phyloP scores from a whole-genome alignment of 2,113 vertebrate genomes.

The Cryptomyrus ogoouensis region DNA sequence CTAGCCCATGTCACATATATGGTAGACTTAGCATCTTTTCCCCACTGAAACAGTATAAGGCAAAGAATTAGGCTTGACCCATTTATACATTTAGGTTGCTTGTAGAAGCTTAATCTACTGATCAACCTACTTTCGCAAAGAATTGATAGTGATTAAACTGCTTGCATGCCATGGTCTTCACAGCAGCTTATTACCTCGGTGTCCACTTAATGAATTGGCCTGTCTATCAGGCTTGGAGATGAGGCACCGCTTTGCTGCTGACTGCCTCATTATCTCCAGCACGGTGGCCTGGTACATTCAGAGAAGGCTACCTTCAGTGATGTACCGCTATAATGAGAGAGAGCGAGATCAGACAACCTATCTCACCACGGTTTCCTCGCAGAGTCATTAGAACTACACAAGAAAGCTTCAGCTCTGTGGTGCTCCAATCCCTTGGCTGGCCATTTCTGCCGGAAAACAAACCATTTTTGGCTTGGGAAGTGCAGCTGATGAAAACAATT shows the following conservation, averaged over 20 bases:
- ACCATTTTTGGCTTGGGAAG: background rate
- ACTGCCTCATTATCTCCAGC: background rate
- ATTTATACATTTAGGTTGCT: background rate
- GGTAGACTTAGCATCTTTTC: background rate
- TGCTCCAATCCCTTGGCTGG: background rate
- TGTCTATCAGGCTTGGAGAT: background rate
- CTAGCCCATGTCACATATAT: background rate
- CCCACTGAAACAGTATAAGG: background rate
- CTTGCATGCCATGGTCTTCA: constrained; percentile 8
- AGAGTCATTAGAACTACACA: background rate
- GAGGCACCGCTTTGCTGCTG: background rate
- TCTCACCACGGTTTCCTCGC: background rate
- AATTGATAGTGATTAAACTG: background rate
- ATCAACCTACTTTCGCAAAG: background rate
- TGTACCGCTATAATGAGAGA: background rate
- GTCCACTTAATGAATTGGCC: background rate
- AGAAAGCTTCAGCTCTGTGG: background rate
- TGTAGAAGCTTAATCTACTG: background rate
- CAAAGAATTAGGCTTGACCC: background rate
- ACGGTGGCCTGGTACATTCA: background rate
- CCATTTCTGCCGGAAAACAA: background rate
- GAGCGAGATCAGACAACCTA: background rate
- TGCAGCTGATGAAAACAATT: background rate
- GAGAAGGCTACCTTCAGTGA: background rate
- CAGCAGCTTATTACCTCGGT: background rate